phyloP scores from a whole-genome alignment of 1,140 invertebrate species.

The Heliothis subflexa region DNA sequence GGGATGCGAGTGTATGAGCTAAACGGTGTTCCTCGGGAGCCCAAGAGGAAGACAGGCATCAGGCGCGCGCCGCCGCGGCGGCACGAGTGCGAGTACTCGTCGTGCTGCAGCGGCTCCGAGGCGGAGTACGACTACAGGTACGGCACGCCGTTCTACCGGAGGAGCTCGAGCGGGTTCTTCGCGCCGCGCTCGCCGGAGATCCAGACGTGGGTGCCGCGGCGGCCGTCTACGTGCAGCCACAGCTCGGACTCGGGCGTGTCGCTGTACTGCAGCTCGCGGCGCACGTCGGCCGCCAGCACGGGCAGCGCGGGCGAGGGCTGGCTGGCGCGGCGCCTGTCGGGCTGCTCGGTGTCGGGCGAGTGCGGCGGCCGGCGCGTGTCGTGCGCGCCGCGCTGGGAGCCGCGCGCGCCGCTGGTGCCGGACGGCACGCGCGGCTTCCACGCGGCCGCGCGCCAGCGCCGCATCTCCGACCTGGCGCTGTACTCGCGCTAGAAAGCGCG shows the following conservation, averaged over 20 bases:
- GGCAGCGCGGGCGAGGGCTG: conserved; percentile 87
- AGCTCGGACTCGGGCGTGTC: conserved; percentile 85
- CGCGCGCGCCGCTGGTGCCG: conserved; percentile 93
- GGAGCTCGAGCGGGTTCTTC: conserved; percentile 88
- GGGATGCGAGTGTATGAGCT: conserved; percentile 87
- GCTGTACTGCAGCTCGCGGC: conserved; percentile 87
- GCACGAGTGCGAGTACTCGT: conserved; percentile 86
- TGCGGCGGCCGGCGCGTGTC: conserved; percentile 86
- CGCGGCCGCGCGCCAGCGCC: conserved; percentile 82
- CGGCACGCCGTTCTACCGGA: conserved; percentile 84
- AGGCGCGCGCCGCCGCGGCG: conserved; percentile 79
- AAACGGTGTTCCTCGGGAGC: conserved; percentile 87
- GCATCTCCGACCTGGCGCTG: conserved; percentile 85
- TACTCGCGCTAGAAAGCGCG: conserved; percentile 85
- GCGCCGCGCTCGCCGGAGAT: conserved; percentile 86
- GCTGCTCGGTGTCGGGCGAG: conserved; percentile 85
- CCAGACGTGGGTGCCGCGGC: conserved; percentile 89
- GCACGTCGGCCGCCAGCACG: conserved; percentile 86
- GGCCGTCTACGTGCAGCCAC: conserved; percentile 87
- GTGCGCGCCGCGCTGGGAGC: conserved; percentile 77
- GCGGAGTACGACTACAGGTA: conserved; percentile 88
- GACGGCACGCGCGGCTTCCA: conserved; percentile 94
- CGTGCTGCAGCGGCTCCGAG: conserved; percentile 90
- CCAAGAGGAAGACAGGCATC: conserved; percentile 85
- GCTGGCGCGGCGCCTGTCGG: conserved; percentile 86